phyloP scores from a whole-genome alignment of 2,113 vertebrate genomes.

The Thoracochromis brauschi region DNA sequence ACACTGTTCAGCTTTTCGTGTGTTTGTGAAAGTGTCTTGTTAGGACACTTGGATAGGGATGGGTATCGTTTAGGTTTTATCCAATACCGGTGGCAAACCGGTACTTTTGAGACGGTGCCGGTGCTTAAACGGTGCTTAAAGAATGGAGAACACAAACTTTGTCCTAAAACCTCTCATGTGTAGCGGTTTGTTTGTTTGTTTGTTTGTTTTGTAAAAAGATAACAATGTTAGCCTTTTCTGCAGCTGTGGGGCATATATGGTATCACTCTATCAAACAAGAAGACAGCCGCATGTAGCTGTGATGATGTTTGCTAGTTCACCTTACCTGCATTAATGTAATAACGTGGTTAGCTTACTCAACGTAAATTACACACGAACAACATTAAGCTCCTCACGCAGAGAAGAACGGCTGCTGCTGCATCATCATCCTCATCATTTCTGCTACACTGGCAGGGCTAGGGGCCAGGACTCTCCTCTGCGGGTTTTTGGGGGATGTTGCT shows the following conservation, averaged over 20 bases:
- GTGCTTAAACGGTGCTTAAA: background rate
- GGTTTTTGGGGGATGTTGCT: no score
- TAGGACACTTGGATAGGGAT: background rate
- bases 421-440: no score
- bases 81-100: accelerated
- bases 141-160: accelerated
- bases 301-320: accelerated
- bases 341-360: no score
- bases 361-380: no score
- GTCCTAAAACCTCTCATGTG: accelerated
- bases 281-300: accelerated
- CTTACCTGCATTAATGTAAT: no score
- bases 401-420: no score
- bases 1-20: accelerated
- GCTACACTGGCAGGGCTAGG: no score
- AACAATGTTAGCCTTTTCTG: background rate
- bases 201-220: background rate
- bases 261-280: accelerated
- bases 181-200: no score
- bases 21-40: background rate
- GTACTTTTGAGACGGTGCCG: background rate
- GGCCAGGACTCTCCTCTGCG: no score
- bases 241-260: accelerated
- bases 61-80: no score
- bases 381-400: no score